These are phyloP conservation scores for Salvelinus namaycush DNA, from an alignment of 2,113 vertebrate species.

Conservation along the genomic window DNA sequence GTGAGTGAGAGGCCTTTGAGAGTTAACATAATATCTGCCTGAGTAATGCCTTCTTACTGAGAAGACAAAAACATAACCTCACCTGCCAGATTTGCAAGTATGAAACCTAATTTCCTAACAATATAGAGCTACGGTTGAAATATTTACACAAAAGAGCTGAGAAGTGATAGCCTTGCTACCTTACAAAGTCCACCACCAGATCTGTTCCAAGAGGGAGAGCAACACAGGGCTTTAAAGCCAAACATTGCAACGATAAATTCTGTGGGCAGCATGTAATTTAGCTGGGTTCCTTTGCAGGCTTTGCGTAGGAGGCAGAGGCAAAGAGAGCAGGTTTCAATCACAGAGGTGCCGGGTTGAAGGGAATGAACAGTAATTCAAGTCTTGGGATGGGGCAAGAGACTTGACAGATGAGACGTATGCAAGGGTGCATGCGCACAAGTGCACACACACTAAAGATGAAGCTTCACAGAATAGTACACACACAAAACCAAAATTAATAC, in stretches of 20 bases:
- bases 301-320: constrained; percentile 18
- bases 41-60: background rate
- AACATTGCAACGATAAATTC: constrained; percentile 46
- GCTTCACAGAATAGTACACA: no score
- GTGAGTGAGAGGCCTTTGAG: constrained; percentile 14
- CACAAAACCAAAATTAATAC: no score
- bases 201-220: constrained; percentile 16
- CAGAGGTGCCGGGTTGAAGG: constrained; percentile 28
- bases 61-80: background rate
- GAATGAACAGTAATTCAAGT: constrained; percentile 46
- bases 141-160: constrained; percentile 22
- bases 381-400: background rate
- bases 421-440: background rate
- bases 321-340: constrained; percentile 42
- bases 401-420: background rate
- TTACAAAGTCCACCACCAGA: constrained; percentile 22
- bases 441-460: no score
- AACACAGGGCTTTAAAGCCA: constrained; percentile 27
- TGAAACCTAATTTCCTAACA: constrained; percentile 28
- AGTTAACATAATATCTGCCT: constrained; percentile 26
- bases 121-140: constrained; percentile 22
- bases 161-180: constrained; percentile 43
- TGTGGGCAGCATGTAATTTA: constrained; percentile 50
- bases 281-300: constrained; percentile 29
- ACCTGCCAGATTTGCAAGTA: constrained; percentile 16